Evolutionary conservation across 2,113 vertebrate genomes (phyloP).

Genomic region (Neopipo cinnamomea): DNA sequence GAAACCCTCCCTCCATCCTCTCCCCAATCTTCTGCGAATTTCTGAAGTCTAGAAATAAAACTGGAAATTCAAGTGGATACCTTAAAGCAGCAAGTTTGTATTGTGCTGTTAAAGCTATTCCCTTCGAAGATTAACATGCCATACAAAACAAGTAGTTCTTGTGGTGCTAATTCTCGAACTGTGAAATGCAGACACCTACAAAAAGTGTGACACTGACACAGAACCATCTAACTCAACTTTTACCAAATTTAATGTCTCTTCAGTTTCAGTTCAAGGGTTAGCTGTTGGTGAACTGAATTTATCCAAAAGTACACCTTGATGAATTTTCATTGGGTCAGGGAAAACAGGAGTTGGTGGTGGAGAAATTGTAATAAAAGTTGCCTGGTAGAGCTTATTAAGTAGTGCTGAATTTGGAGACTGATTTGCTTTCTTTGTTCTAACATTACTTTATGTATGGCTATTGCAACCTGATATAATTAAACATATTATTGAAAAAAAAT

Average conservation of each 20-base stretch:
- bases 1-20: background rate
- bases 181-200: background rate
- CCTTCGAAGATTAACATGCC: background rate
- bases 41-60: slow-evolving; percentile 3
- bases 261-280: background rate
- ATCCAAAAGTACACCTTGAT: background rate
- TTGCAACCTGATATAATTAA: background rate
- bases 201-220: background rate
- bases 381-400: background rate
- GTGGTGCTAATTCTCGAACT: background rate
- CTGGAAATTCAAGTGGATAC: background rate
- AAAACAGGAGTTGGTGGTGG: background rate
- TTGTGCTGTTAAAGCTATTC: background rate
- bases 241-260: background rate
- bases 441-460: background rate
- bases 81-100: background rate
- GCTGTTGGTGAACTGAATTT: background rate
- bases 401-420: background rate
- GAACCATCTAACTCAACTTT: background rate
- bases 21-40: background rate
- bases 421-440: background rate
- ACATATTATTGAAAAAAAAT: background rate
- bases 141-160: background rate
- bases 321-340: background rate
- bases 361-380: background rate